phyloP scores from a whole-genome alignment of 2,797 vertebrate genomes.

The Aselliscus stoliczkanus region DNA sequence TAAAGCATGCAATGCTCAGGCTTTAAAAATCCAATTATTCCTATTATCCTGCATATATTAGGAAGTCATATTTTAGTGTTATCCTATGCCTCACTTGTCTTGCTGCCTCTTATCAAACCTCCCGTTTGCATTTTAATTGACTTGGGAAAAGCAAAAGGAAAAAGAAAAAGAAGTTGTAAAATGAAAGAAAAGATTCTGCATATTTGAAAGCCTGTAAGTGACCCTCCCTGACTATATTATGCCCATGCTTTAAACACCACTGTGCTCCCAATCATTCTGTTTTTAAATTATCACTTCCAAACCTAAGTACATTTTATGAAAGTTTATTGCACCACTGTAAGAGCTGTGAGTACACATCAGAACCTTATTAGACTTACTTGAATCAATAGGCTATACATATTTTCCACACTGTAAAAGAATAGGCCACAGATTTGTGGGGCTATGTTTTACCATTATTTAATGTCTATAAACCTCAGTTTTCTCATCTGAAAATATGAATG shows the following conservation, averaged over 20 bases:
- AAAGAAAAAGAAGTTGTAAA: constrained; percentile 75
- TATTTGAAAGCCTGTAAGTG: constrained; percentile 57
- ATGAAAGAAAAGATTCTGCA: constrained; percentile 64
- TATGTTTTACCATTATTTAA: not conserved
- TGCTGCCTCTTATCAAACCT: constrained; percentile 79
- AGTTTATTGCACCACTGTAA: not conserved
- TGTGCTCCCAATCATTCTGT: not conserved
- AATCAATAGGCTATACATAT: not conserved
- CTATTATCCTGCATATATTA: constrained; percentile 89
- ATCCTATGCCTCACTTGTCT: constrained; percentile 84
- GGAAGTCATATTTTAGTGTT: constrained; percentile 84
- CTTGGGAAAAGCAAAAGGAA: constrained; percentile 75
- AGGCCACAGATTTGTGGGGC: not conserved
- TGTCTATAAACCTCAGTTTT: not conserved
- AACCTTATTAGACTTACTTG: not conserved
- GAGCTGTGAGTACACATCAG: not conserved
- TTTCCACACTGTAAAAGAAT: not conserved
- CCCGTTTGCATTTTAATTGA: constrained; percentile 84
- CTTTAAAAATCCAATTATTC: constrained; percentile 92
- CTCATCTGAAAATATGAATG: not conserved
- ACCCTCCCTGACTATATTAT: not conserved
- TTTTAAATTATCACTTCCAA: constrained; percentile 45
- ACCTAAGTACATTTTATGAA: not conserved
- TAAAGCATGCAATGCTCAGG: constrained; percentile 80
- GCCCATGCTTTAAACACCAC: constrained; percentile 48